A percentile compares a stretch with the other conserved stretches of the same genome.
Evolutionary conservation across 2,797 vertebrate species (phyloP).

Genomic region (Trachops cirrhosus): DNA sequence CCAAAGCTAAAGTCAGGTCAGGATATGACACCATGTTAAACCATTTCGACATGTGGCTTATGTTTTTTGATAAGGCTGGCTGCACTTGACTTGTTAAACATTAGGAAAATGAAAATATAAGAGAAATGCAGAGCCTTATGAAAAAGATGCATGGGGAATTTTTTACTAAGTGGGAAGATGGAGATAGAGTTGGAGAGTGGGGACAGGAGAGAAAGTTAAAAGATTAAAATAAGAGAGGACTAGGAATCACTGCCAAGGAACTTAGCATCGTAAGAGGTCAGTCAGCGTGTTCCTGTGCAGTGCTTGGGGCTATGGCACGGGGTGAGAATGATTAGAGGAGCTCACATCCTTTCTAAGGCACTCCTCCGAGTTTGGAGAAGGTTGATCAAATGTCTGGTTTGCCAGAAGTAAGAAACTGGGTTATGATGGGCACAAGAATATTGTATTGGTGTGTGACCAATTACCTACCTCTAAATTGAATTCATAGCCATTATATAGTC

Average conservation of each 20-base stretch:
- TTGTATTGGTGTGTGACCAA: not conserved
- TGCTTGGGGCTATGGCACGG: not conserved
- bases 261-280: not conserved
- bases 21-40: not conserved
- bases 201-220: not conserved
- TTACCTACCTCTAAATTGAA: not conserved
- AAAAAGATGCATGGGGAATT: not conserved
- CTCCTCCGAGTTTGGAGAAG: not conserved
- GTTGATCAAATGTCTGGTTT: not conserved
- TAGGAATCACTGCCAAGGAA: not conserved
- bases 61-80: slow-evolving; percentile 31
- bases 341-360: not conserved
- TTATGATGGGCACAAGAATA: slow-evolving; percentile 1
- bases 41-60: slow-evolving; percentile 2
- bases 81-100: not conserved
- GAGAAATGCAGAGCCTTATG: not conserved
- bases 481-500: not conserved
- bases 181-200: not conserved
- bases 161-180: not conserved
- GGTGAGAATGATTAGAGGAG: not conserved
- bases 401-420: not conserved
- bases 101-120: slow-evolving; percentile 8
- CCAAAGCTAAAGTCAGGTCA: not conserved
- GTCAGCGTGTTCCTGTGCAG: not conserved
- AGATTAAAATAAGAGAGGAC: not conserved